Evolutionary conservation across 2,888 invertebrate genomes (phyloP).

Genomic region (Prenolepis imparis): DNA sequence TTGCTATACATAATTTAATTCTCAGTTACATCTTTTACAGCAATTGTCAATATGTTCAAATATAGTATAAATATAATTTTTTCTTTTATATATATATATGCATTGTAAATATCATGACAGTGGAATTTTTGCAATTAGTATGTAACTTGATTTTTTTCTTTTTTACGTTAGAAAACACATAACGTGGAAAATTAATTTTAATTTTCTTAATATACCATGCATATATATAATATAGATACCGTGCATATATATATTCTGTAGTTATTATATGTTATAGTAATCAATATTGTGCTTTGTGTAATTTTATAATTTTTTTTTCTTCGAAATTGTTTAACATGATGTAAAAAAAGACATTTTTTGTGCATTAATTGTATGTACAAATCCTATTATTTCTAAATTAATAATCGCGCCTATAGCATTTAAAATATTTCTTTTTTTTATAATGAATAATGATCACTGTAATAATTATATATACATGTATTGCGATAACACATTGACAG

Average conservation of each 20-base stretch:
- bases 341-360: neutral
- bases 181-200: conserved; percentile 33
- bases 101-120: conserved; percentile 30
- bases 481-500: neutral
- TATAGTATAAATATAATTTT: conserved; percentile 41
- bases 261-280: neutral
- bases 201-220: conserved; percentile 1
- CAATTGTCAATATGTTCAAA: conserved; percentile 8
- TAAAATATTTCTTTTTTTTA: conserved; percentile 15
- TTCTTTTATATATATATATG: neutral
- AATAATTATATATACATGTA: neutral
- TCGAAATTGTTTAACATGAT: neutral
- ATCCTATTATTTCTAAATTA: neutral
- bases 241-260: neutral
- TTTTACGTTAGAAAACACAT: neutral
- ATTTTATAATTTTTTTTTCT: neutral
- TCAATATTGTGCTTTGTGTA: neutral
- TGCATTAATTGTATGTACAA: neutral
- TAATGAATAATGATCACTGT: conserved; percentile 8
- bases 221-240: neutral
- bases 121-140: conserved; percentile 37
- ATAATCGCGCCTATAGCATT: neutral
- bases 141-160: conserved; percentile 14
- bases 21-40: conserved; percentile 16
- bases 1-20: conserved; percentile 33